A percentile compares a stretch with the other conserved stretches of the same genome.
phyloP scores from a whole-genome alignment of 2,888 invertebrate species.

The Stegophylla sp. region DNA sequence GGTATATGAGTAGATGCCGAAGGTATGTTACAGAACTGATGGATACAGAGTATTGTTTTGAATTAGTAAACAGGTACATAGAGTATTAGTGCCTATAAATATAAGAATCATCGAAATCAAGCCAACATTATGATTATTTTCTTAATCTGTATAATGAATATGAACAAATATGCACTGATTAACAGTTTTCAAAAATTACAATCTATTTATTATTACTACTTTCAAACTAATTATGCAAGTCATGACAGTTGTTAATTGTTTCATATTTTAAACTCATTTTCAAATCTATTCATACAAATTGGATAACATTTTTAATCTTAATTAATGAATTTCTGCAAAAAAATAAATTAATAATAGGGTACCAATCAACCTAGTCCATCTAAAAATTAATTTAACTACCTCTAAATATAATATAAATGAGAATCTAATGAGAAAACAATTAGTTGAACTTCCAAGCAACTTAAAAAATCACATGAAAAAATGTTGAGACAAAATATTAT shows the following conservation, averaged over 20 bases:
- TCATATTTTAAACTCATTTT: conserved; percentile 27
- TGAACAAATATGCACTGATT: conserved; percentile 18
- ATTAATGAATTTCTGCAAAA: background rate
- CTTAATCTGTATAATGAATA: conserved; percentile 15
- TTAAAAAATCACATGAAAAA: conserved; percentile 8
- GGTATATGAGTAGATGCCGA: too few relatives aligned
- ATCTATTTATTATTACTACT: conserved; percentile 8
- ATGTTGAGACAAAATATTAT: background rate
- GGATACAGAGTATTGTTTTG: background rate
- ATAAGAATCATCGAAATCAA: background rate
- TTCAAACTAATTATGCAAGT: conserved; percentile 37
- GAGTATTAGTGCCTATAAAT: background rate
- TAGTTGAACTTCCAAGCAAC: background rate
- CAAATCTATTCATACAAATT: conserved; percentile 33
- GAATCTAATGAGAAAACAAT: conserved; percentile 61
- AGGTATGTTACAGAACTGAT: background rate
- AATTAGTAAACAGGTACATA: background rate
- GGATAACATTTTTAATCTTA: conserved; percentile 21
- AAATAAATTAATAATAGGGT: conserved; percentile 26
- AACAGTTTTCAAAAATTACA: conserved; percentile 41
- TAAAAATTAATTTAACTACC: conserved; percentile 1
- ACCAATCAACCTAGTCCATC: background rate
- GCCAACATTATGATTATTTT: conserved; percentile 20
- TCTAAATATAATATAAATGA: conserved; percentile 13
- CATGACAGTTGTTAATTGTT: conserved; percentile 50